Conservation (phyloP, 2,888 invertebrate species). For the Endotricha flammealis region DNA sequence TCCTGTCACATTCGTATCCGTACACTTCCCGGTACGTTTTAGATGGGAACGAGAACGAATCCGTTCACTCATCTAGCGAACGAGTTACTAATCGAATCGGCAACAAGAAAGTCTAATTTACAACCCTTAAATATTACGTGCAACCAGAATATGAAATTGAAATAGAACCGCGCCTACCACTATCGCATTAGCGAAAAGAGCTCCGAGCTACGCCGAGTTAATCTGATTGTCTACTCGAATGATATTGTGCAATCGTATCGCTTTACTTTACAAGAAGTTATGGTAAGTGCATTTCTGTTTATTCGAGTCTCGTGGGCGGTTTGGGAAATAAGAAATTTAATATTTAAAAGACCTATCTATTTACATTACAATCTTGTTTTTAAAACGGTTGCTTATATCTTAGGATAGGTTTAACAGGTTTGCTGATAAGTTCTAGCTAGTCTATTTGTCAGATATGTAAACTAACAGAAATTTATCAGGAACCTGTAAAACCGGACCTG, state of each 20-base stretch:
- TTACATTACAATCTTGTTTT: no score
- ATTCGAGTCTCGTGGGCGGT: constrained; percentile 14
- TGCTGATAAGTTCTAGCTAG: no score
- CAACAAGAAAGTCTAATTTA: constrained; percentile 11
- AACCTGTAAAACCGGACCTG: no score
- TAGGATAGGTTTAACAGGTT: no score
- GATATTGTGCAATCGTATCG: constrained; percentile 46
- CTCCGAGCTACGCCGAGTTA: constrained; percentile 27
- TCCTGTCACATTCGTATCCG: constrained; percentile 29
- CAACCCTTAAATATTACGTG: constrained; percentile 16
- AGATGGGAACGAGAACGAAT: constrained; percentile 21
- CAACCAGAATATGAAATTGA: constrained; percentile 3
- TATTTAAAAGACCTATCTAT: no score
- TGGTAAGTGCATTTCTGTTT: constrained; percentile 46
- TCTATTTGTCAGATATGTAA: no score
- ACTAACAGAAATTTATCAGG: no score
- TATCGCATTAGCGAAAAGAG: constrained; percentile 30
- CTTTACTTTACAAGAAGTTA: constrained; percentile 38
- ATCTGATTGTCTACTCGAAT: constrained; percentile 38
- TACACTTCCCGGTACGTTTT: constrained; percentile 47
- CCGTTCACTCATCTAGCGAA: constrained; percentile 36
- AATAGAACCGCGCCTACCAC: constrained; percentile 10
- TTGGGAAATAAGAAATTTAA: no score
- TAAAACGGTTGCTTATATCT: no score
- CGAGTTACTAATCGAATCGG: constrained; percentile 23